Conservation (phyloP, 2,797 vertebrate species). For the Hyperoplus immaculatus region DNA sequence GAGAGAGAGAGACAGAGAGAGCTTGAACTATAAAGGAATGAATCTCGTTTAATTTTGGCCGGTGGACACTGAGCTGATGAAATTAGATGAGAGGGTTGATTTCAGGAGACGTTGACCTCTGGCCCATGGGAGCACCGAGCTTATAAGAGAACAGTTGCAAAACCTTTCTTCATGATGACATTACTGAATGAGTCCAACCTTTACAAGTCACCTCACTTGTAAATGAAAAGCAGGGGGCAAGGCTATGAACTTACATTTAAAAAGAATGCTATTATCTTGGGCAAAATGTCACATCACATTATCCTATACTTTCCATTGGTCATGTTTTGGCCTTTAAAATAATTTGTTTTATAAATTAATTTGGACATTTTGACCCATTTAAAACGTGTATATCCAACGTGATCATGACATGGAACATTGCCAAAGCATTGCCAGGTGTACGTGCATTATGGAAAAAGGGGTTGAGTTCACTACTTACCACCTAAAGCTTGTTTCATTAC, state of each 20-base stretch:
- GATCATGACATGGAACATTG: too few relatives aligned
- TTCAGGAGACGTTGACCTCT: slow-evolving; percentile 69
- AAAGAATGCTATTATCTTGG: background rate
- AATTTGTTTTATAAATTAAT: background rate
- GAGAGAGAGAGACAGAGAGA: background rate
- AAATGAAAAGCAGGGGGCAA: background rate
- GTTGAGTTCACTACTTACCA: slow-evolving; percentile 84
- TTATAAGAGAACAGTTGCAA: slow-evolving; percentile 25
- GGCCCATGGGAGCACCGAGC: slow-evolving; percentile 34
- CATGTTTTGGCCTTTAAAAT: background rate
- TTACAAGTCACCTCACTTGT: background rate
- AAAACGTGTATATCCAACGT: too few relatives aligned
- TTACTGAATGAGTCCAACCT: slow-evolving; percentile 19
- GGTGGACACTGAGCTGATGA: slow-evolving; percentile 70
- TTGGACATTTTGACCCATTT: background rate
- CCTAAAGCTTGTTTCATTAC: slow-evolving; percentile 99
- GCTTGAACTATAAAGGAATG: slow-evolving; percentile 53
- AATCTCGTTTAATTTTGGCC: slow-evolving; percentile 67
- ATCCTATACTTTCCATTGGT: background rate
- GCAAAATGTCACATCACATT: background rate
- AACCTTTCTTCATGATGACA: slow-evolving; percentile 32
- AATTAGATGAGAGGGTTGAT: slow-evolving; percentile 72
- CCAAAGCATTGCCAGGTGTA: too few relatives aligned
- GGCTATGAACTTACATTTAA: background rate
- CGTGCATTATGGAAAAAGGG: too few relatives aligned